A percentile compares a stretch with the other conserved stretches of the same genome.
These are phyloP conservation scores for Eretmocerus hayati DNA, from an alignment of 2,888 invertebrate genomes.

Conservation along the genomic window DNA sequence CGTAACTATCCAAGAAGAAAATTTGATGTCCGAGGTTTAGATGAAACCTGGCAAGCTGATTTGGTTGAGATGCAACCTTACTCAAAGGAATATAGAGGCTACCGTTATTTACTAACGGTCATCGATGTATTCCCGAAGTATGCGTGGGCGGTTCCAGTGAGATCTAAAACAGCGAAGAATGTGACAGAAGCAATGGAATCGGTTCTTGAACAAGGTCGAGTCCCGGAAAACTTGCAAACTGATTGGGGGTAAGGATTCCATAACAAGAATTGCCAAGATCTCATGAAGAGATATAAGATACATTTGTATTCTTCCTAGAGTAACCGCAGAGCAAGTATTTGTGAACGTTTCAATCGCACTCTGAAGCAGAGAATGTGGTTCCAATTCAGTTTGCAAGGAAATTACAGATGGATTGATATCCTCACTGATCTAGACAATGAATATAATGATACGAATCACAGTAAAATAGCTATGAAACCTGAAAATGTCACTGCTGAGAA, in stretches of 20 bases:
- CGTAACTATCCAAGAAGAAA: too few relatives aligned
- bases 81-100: too few relatives aligned
- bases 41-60: too few relatives aligned
- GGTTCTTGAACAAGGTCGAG: slow-evolving; percentile 11
- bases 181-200: slow-evolving; percentile 26
- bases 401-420: slow-evolving; percentile 8
- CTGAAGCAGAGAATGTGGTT: slow-evolving; percentile 22
- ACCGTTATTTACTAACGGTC: too few relatives aligned
- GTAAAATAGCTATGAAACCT: slow-evolving; percentile 4
- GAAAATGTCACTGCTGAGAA: slow-evolving; percentile 21
- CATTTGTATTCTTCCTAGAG: slow-evolving; percentile 23
- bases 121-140: too few relatives aligned
- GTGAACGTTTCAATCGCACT: slow-evolving; percentile 33
- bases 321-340: slow-evolving; percentile 31
- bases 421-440: not conserved
- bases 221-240: slow-evolving; percentile 23
- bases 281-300: slow-evolving; percentile 12
- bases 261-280: slow-evolving; percentile 9
- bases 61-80: too few relatives aligned
- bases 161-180: slow-evolving; percentile 24
- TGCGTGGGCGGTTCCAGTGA: too few relatives aligned
- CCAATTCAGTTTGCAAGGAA: not conserved
- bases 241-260: slow-evolving; percentile 16
- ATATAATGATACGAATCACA: not conserved
- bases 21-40: too few relatives aligned